These are phyloP conservation scores for Drosophila acutilabella DNA, from an alignment of 2,888 invertebrate species.

Conservation along the genomic window DNA sequence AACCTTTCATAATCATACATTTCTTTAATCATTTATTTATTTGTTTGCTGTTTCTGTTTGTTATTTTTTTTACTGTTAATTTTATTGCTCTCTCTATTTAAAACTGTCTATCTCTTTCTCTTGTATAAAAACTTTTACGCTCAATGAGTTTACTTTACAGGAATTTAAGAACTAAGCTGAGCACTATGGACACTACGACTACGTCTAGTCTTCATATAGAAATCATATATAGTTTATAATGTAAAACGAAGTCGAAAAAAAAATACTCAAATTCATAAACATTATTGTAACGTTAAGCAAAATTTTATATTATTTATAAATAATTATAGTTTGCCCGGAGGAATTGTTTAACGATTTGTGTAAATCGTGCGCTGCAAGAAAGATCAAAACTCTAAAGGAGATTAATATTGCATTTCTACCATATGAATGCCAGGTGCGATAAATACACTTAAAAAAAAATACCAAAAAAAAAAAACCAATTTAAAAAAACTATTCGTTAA, in stretches of 20 bases:
- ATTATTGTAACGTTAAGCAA: constrained; percentile 40
- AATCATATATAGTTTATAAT: neutral
- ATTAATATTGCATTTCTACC: constrained; percentile 99
- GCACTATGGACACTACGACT: constrained; percentile 20
- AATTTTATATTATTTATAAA: constrained; percentile 65
- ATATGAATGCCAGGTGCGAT: constrained; percentile 96
- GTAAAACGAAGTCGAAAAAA: neutral
- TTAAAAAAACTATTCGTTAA: constrained; percentile 2
- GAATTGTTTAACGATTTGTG: constrained; percentile 98
- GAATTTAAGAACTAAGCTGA: constrained; percentile 20
- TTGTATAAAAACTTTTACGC: constrained; percentile 10
- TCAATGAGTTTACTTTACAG: constrained; percentile 51
- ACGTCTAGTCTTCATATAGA: constrained; percentile 14
- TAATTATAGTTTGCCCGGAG: constrained; percentile 94
- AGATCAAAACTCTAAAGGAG: constrained; percentile 98
- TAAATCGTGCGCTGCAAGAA: constrained; percentile 96
- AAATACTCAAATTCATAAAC: constrained; percentile 12
- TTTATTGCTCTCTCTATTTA: constrained; percentile 4
- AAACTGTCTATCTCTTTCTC: constrained; percentile 11
- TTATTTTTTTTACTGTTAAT: constrained; percentile 9
- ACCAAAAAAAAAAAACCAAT: constrained; percentile 14
- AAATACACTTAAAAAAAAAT: constrained; percentile 20
- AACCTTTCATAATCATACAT: constrained; percentile 12
- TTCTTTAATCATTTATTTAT: constrained; percentile 7
- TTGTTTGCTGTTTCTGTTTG: constrained; percentile 12